Conservation (phyloP, 35 echinoderm and acorn worm genomes). For the Stichopus chloronotus region DNA sequence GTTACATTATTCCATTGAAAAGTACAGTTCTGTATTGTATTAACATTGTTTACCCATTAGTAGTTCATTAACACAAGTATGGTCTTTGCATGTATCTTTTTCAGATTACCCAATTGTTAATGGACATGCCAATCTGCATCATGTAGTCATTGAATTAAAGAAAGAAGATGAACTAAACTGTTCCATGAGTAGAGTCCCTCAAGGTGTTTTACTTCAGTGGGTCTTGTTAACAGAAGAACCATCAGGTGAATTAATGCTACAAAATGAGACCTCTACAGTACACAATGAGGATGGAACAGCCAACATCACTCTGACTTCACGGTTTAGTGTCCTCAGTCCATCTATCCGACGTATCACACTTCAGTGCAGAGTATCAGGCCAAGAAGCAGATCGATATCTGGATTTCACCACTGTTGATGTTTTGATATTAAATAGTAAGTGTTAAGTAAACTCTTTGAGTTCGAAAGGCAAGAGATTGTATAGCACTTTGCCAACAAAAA, state of each 20-base stretch:
- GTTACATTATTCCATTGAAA: no score
- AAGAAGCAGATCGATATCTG: no score
- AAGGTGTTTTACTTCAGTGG: not conserved
- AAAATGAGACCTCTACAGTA: not conserved
- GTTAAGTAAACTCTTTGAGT: no score
- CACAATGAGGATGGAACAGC: not conserved
- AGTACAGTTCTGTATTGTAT: no score
- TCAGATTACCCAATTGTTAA: not conserved
- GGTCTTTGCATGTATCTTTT: not conserved
- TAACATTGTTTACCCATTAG: no score
- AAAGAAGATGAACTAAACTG: not conserved
- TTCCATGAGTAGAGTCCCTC: not conserved
- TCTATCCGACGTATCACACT: no score
- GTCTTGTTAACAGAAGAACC: not conserved
- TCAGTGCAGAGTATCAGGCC: no score
- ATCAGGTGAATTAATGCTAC: not conserved
- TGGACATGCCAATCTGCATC: not conserved
- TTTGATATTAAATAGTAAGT: no score
- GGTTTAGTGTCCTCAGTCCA: not conserved
- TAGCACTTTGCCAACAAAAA: no score
- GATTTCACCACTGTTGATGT: no score
- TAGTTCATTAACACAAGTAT: no score
- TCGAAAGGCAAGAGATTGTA: no score
- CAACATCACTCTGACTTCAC: not conserved
- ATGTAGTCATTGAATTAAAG: not conserved